These are phyloP conservation scores for Ethmia dodecea DNA, from an alignment of 2,888 invertebrate species.

Conservation along the genomic window DNA sequence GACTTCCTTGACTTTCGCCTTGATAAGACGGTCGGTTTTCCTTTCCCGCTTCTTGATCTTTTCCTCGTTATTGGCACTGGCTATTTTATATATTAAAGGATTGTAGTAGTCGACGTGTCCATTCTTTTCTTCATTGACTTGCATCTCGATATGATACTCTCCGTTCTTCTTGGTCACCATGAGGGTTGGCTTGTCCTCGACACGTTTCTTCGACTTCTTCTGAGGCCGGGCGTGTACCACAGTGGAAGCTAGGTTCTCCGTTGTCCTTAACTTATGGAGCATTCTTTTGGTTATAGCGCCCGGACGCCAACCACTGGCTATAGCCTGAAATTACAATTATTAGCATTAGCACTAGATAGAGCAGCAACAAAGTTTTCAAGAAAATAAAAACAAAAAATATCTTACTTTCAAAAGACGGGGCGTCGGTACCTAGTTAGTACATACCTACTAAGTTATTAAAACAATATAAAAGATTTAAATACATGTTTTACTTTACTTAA, in stretches of 20 bases:
- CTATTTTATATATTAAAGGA: constrained; percentile 52
- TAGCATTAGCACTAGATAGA: neutral
- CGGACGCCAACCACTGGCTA: constrained; percentile 54
- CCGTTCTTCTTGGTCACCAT: constrained; percentile 50
- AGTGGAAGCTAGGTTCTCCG: constrained; percentile 29
- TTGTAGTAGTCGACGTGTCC: constrained; percentile 25
- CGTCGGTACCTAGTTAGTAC: too few relatives aligned
- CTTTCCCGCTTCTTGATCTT: constrained; percentile 34
- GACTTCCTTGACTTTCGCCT: constrained; percentile 31
- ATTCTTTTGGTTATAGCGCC: constrained; percentile 58
- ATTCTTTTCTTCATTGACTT: constrained; percentile 28
- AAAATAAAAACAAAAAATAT: neutral
- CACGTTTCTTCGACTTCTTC: constrained; percentile 39
- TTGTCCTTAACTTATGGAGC: constrained; percentile 42
- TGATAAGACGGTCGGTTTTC: constrained; percentile 28
- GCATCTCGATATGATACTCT: constrained; percentile 53
- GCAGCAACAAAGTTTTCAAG: neutral
- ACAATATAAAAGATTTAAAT: neutral
- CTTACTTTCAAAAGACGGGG: neutral
- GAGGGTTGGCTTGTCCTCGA: constrained; percentile 47
- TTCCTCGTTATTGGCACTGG: constrained; percentile 37
- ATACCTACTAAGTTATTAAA: neutral
- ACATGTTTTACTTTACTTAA: constrained; percentile 29
- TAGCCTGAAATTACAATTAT: neutral
- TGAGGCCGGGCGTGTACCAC: constrained; percentile 24